Evolutionary conservation across 2,113 vertebrate genomes (phyloP), one percentile per base, ranked within the genome.

Genomic region (Oxyura jamaicensis): DNA sequence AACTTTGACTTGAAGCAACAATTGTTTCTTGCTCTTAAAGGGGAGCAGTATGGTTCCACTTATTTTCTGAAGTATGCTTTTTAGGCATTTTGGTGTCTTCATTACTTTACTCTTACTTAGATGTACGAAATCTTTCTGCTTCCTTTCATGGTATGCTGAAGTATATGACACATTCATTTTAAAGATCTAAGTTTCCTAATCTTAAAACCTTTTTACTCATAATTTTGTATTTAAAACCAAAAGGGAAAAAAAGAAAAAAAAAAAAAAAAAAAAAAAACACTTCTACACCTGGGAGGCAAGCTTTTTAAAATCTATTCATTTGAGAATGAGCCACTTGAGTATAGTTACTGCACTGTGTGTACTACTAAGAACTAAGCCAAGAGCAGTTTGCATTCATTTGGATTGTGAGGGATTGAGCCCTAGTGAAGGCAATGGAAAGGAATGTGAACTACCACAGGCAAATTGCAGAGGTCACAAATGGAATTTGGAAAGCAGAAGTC

Each of bases 401-500:
- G 63, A 6, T 73, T 86, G 18, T 82, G 81, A 92, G 14, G 42
- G 59, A 60, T 87, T 93, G 39, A 75, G 3, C 69, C 35, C 58
- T 79, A 39, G 29, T 52, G 88, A 87, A 76, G 71, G 88, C 86
- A 91, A 1, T n/a, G 31, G 75, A 79, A 92, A 93, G 79, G 53
- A 88, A 77, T 66, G 66, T 84, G 77, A 86, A 88, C 66, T 83
- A 72, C 91, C 66, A 52, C 35, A 86, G 83, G 63, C 21, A 55
- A 93, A 55, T 73, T 91, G 63, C 59, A 77, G 68, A 88, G 89
- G 52, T 94, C 87, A 93, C 75, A 86, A 68, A 36, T 81, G 69
- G 80, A 91, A 92, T 93, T 77, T 89, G 62, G 66, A 86, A 93
- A 91, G 87, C 56, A 94, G 66, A 76, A 92, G 78, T 83, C 74